Evolutionary conservation across 2,888 invertebrate genomes (phyloP).

Genomic region (Ornithoptera alexandrae): DNA sequence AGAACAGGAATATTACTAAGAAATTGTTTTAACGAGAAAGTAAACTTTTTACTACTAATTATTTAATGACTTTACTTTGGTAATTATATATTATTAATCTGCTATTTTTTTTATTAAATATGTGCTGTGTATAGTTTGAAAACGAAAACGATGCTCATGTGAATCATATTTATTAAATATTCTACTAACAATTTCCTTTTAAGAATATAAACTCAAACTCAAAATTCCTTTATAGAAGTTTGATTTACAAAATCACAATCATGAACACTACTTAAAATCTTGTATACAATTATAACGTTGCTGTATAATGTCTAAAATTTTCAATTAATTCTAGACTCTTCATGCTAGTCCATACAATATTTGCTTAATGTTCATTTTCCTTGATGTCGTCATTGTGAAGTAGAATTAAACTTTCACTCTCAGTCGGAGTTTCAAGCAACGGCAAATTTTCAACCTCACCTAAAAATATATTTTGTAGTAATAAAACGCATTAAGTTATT

Average conservation of each 20-base stretch:
- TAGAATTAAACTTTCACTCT: slow-evolving; percentile 65
- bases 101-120: too few species aligned
- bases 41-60: background rate
- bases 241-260: background rate
- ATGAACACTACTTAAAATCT: too few species aligned
- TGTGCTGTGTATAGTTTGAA: background rate
- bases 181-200: background rate
- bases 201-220: background rate
- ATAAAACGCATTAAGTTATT: background rate
- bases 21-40: too few species aligned
- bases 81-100: background rate
- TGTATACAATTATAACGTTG: too few species aligned
- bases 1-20: too few species aligned
- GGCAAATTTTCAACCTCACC: slow-evolving; percentile 72
- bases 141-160: background rate
- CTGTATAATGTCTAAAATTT: too few species aligned
- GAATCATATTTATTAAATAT: background rate
- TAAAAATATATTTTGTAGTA: slow-evolving; percentile 35
- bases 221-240: background rate
- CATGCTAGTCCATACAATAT: background rate
- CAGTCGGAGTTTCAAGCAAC: slow-evolving; percentile 60
- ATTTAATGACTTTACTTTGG: background rate
- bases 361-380: slow-evolving; percentile 35
- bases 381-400: slow-evolving; percentile 57
- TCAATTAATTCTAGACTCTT: background rate